A percentile compares a stretch with the other conserved stretches of the same genome.
Conservation (phyloP, 2,113 vertebrate genomes). For the Haplotaxodon microlepis region DNA sequence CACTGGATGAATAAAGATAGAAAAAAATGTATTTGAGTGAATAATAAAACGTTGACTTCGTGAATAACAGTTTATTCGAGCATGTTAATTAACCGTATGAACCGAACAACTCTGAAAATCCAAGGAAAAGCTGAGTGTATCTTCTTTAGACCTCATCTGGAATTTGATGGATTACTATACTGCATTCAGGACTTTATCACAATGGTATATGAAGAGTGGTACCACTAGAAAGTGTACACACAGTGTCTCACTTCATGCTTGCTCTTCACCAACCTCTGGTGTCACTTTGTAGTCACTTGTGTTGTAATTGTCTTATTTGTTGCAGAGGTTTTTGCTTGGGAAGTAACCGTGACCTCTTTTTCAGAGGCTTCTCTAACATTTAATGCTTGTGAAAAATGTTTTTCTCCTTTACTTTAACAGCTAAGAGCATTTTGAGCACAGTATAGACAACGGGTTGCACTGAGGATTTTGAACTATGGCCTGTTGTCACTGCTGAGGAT, state of each 20-base stretch:
- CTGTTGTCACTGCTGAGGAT: neutral
- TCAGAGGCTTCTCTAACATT: neutral
- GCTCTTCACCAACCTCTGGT: neutral
- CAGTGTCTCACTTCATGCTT: neutral
- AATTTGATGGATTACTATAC: neutral
- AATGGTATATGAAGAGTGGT: neutral
- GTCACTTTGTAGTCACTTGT: neutral
- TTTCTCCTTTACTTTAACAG: neutral
- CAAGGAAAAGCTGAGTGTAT: neutral
- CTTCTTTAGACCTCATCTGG: neutral
- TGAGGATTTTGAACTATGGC: neutral
- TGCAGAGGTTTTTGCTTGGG: neutral
- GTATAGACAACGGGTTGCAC: neutral
- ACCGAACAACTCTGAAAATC: neutral
- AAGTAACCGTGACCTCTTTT: accelerated
- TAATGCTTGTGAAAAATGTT: neutral
- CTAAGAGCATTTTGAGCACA: neutral
- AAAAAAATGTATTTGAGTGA: neutral
- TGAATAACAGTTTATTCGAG: neutral
- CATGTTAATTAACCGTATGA: neutral
- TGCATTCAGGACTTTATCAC: neutral
- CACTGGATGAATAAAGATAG: neutral
- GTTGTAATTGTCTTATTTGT: neutral
- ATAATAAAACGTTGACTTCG: neutral
- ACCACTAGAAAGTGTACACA: neutral